Evolutionary conservation across 92 coral and sea anemone species (phyloP), one percentile per base, ranked within the genome.

Genomic region (Desmophyllum pertusum): DNA sequence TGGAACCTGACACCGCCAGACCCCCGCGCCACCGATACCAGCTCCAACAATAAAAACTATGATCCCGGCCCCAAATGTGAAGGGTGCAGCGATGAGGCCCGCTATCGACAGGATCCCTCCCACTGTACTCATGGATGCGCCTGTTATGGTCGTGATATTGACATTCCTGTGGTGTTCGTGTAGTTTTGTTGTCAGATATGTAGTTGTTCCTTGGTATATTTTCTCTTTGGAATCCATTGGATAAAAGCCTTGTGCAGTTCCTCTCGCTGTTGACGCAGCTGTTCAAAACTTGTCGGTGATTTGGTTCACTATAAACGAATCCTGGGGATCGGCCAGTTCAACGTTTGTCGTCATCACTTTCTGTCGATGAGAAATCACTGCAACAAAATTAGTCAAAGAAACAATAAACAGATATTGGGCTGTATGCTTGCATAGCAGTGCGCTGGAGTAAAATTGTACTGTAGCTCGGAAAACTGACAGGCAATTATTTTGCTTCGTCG

Each of bases 11-110:
- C 75, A 71, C 42, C 18, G 80, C 89, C 29, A 91, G 67, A 5
- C 92, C 87, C 94, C 92, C 17, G 92, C 89, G 19, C 92, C 94
- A 50, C 89, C 87, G 37, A 88, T 80, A 17, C 77, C 92, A 11
- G 89, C 94, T 67, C 94, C 94, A 23, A 80, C 78, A 55, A 79
- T 84, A 21, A 89, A 72, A 46, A 91, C 87, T 21, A 88, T 21
- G 46, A 88, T 39, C 19, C 85, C 89, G 13, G 94, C 52, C 18
- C 92, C 94, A 53, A 88, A 87, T 0, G 92, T 89, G 51, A 85
- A 82, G 41, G 87, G 87, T 11, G 90, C 84, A 64, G 85, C 77
- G 63, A 78, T 87, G 21, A 89, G 87, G 7, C 92, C 92, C 27
- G 85, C 90, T 5, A 48, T 40, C 23, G 70, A 73, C 40, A 89